These are phyloP conservation scores for Hypercompe scribonia DNA, from an alignment of 2,888 invertebrate species.

Conservation along the genomic window DNA sequence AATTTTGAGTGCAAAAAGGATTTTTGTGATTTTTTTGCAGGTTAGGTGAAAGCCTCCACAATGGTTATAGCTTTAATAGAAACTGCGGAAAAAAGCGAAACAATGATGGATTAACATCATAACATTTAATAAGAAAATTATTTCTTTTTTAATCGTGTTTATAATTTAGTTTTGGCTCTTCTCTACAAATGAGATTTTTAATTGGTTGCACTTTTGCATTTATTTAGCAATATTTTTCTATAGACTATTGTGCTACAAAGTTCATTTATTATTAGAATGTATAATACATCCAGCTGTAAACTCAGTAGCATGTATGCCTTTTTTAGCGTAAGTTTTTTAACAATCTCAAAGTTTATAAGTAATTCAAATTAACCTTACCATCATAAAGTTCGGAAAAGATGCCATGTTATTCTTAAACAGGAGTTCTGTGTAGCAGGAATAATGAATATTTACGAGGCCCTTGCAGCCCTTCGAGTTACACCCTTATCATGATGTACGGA, in stretches of 20 bases:
- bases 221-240: no score
- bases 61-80: no score
- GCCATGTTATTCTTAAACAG: constrained; percentile 61
- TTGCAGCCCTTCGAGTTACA: constrained; percentile 46
- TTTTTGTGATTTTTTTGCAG: no score
- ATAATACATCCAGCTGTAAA: not conserved
- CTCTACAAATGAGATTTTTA: no score
- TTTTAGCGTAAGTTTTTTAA: not conserved
- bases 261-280: not conserved
- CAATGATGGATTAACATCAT: no score
- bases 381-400: constrained; percentile 51
- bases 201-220: no score
- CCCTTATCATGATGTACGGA: constrained; percentile 64
- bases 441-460: constrained; percentile 68
- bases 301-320: not conserved
- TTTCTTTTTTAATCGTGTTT: no score
- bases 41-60: no score
- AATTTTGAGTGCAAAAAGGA: no score
- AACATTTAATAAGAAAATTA: no score
- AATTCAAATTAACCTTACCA: constrained; percentile 55
- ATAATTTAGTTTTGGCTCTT: no score
- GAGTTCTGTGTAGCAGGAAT: constrained; percentile 61
- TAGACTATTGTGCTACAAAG: not conserved
- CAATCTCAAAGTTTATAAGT: constrained; percentile 41
- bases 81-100: no score